Percentiles rank a stretch among this genome's conserved stretches.
Conservation (phyloP, 2,888 invertebrate genomes). For the Rhagonycha lutea region DNA sequence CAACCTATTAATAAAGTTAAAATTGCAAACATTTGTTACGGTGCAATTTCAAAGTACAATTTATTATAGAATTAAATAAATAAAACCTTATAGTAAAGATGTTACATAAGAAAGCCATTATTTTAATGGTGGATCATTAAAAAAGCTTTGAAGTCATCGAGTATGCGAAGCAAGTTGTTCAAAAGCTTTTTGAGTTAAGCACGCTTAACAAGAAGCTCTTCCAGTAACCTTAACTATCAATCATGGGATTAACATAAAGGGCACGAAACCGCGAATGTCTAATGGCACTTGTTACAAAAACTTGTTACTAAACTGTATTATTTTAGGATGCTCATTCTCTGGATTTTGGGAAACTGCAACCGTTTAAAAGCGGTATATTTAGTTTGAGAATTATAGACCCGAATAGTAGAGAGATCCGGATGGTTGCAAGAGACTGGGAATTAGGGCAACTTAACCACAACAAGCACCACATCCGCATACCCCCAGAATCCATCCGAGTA, state of each 20-base stretch:
- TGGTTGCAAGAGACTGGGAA: constrained; percentile 57
- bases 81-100: not conserved
- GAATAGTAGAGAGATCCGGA: constrained; percentile 57
- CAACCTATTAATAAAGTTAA: constrained; percentile 8
- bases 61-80: not conserved
- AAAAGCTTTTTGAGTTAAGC: constrained; percentile 16
- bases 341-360: constrained; percentile 61
- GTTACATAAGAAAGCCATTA: constrained; percentile 6
- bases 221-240: constrained; percentile 24
- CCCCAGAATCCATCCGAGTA: constrained; percentile 34
- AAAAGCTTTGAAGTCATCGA: constrained; percentile 18
- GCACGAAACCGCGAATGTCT: constrained; percentile 11
- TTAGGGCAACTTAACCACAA: constrained; percentile 34
- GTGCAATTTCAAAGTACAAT: not conserved
- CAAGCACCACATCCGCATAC: constrained; percentile 29
- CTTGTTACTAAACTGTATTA: constrained; percentile 12
- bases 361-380: constrained; percentile 70
- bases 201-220: constrained; percentile 16
- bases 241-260: constrained; percentile 21
- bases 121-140: constrained; percentile 23
- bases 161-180: constrained; percentile 12
- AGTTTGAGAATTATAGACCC: constrained; percentile 67
- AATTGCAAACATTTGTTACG: not conserved
- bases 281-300: constrained; percentile 9
- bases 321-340: constrained; percentile 66